phyloP scores from a whole-genome alignment of 2,113 vertebrate genomes.

The Tragelaphus scriptus region DNA sequence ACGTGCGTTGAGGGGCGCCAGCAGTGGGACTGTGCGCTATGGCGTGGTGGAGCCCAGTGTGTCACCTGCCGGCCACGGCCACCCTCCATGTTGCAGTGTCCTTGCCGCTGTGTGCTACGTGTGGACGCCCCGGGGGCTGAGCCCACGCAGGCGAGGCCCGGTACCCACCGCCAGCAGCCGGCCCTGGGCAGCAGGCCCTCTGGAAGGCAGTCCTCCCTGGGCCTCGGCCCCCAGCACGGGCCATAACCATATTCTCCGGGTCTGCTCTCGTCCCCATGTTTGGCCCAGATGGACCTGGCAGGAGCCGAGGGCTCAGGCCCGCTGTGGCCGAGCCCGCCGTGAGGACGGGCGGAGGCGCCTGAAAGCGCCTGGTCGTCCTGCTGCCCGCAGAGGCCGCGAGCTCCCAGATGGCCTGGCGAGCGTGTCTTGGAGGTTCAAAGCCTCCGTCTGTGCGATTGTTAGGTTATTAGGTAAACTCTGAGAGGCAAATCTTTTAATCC shows the following conservation, averaged over 20 bases:
- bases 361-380: background rate
- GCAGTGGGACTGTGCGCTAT: background rate
- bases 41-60: background rate
- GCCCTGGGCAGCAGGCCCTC: background rate
- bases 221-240: background rate
- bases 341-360: conserved; percentile 66
- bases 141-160: background rate
- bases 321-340: conserved; percentile 65
- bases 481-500: conserved; percentile 95
- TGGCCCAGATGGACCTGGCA: background rate
- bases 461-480: conserved; percentile 88
- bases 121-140: background rate
- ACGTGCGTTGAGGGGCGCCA: background rate
- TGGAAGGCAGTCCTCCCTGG: background rate
- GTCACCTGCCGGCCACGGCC: background rate
- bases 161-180: background rate
- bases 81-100: background rate
- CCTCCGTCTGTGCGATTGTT: conserved; percentile 80
- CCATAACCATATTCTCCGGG: background rate
- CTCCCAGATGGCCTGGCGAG: conserved; percentile 77
- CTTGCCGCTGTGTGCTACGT: background rate
- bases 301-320: background rate
- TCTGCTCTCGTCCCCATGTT: background rate
- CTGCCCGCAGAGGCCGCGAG: conserved; percentile 47
- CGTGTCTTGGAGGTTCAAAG: conserved; percentile 78